Percentiles rank a stretch among this genome's conserved stretches.
phyloP scores from a whole-genome alignment of 2,888 invertebrate species.

The Spatulosminthurus flaviceps region DNA sequence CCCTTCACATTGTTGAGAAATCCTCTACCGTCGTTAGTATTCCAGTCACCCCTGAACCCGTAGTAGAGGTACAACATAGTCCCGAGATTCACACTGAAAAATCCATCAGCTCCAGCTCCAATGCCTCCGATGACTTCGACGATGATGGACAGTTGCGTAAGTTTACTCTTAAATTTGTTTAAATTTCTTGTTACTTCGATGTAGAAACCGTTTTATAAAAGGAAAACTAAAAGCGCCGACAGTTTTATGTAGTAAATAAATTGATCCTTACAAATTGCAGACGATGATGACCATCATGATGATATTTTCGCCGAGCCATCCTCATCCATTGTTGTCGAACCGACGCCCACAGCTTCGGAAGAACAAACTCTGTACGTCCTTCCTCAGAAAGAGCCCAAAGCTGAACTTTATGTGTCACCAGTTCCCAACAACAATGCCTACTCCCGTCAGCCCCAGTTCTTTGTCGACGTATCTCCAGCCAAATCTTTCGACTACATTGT shows the following conservation, averaged over 20 bases:
- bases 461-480: slow-evolving; percentile 62
- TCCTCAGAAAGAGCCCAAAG: slow-evolving; percentile 60
- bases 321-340: slow-evolving; percentile 43
- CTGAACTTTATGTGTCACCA: slow-evolving; percentile 61
- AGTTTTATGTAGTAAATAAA: neutral
- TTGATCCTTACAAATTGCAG: neutral
- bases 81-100: slow-evolving; percentile 52
- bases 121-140: slow-evolving; percentile 43
- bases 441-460: slow-evolving; percentile 61
- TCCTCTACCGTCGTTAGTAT: slow-evolving; percentile 10
- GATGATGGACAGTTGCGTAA: slow-evolving; percentile 40
- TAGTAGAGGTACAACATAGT: slow-evolving; percentile 2
- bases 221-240: too few relatives aligned
- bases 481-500: slow-evolving; percentile 62
- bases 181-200: too few relatives aligned
- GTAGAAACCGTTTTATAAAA: too few relatives aligned
- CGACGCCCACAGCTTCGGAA: slow-evolving; percentile 57
- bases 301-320: slow-evolving; percentile 39
- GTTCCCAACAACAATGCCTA: slow-evolving; percentile 62
- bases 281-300: slow-evolving; percentile 40
- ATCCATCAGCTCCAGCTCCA: slow-evolving; percentile 54
- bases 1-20: slow-evolving; percentile 42
- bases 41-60: slow-evolving; percentile 34
- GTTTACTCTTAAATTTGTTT: neutral
- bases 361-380: slow-evolving; percentile 63